A percentile compares a stretch with the other conserved stretches of the same genome.
phyloP scores from a whole-genome alignment of 1,140 invertebrate species.

The Zaprionus gabonicus region DNA sequence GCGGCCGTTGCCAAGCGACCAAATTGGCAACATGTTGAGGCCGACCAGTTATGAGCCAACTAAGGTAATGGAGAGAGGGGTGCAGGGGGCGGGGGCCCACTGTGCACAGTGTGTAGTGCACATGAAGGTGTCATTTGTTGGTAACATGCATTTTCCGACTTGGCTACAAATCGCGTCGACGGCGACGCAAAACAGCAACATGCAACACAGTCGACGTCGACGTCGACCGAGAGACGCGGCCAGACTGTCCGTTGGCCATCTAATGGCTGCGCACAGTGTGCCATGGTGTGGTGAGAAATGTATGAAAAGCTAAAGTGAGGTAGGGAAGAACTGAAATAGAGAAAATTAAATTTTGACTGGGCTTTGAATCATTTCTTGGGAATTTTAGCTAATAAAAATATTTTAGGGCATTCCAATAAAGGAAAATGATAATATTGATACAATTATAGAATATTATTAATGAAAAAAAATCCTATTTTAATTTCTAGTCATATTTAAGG shows the following conservation, averaged over 20 bases:
- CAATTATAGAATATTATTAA: too few species aligned
- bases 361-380: background rate
- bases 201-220: conserved; percentile 44
- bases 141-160: conserved; percentile 76
- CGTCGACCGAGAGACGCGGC: conserved; percentile 37
- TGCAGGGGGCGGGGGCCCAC: background rate
- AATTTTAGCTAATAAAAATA: too few species aligned
- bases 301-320: background rate
- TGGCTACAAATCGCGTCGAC: conserved; percentile 70
- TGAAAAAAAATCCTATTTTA: too few species aligned
- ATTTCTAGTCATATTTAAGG: too few species aligned
- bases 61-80: background rate
- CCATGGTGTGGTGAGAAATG: background rate
- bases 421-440: too few species aligned
- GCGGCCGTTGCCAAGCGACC: conserved; percentile 53
- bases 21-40: conserved; percentile 67
- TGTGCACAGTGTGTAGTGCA: conserved; percentile 50
- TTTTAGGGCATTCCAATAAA: too few species aligned
- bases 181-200: conserved; percentile 42
- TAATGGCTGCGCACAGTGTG: conserved; percentile 52
- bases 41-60: conserved; percentile 55
- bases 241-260: conserved; percentile 31
- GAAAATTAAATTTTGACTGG: background rate
- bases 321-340: background rate
- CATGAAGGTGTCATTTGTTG: conserved; percentile 82